Evolutionary conservation across 2,113 vertebrate species (phyloP).

Genomic region (Delphinus delphis): DNA sequence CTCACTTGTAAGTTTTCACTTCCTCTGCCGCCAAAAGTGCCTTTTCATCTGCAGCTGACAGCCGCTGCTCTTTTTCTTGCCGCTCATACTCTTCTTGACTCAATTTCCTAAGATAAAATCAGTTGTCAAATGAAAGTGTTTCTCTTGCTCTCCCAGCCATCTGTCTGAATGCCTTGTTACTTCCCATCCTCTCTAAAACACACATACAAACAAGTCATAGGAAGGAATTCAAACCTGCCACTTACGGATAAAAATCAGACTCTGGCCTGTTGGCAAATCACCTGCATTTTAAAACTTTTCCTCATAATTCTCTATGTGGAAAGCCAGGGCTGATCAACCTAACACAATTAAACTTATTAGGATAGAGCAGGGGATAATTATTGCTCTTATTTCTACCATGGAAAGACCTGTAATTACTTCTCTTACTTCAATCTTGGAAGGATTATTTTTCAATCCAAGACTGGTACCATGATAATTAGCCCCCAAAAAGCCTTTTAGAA

Average conservation of each 20-base stretch:
- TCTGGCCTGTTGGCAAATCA: neutral
- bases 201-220: neutral
- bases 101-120: conserved; percentile 86
- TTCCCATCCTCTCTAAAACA: neutral
- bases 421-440: neutral
- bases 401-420: neutral
- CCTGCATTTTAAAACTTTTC: neutral
- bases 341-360: neutral
- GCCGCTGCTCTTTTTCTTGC: conserved; percentile 91
- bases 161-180: neutral
- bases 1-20: conserved; percentile 90
- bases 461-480: neutral
- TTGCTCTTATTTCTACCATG: neutral
- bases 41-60: conserved; percentile 93
- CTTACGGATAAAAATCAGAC: neutral
- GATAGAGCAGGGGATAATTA: neutral
- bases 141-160: neutral
- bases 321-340: neutral
- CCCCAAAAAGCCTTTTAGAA: neutral
- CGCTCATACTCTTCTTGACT: conserved; percentile 95
- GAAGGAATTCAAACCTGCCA: neutral
- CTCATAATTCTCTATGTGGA: neutral
- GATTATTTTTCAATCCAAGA: neutral
- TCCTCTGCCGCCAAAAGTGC: conserved; percentile 90
- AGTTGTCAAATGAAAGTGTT: neutral